Base-by-base conservation (phyloP, 2,888 invertebrate genomes). In the Polydesmus complanatus region DNA sequence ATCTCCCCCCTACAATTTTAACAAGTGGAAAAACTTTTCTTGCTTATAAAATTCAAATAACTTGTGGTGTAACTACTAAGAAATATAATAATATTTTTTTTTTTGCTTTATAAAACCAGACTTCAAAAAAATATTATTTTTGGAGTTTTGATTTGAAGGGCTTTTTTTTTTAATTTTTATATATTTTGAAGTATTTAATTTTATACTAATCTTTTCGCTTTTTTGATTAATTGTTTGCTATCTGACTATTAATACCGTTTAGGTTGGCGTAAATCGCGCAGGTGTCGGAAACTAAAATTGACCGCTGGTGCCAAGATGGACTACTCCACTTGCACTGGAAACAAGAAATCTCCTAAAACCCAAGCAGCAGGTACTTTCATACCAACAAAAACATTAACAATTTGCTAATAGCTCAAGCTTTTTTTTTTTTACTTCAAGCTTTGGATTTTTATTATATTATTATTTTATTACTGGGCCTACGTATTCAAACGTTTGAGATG, bases 241-340 rank as follows among this genome's bases (percentile, higher is more conserved):
- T 52, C 8, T 52, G 19, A 18, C 8, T 52, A n/a, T 11, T 56
- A 56, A 56, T 56, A 25, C 47, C 23, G 48, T 48, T 57, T 57
- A 57, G 57, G 57, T 57, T 57, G 57, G 57, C 57, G 57, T 48
- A 49, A 57, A 22, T 19, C 22, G 25, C 57, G 57, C 49, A 37
- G 49, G 49, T 57, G 57, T 57, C 57, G 57, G 49, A 57, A 49
- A 49, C 57, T 48, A 57, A 57, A 49, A 57, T 57, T 57, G 22
- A n/a, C 19, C 47, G 49, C 57, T 19, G 27, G 47, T 27, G 21
- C 48, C 19, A 57, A 57, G 55, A 55, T 55, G 55, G 55, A 37
- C 14, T 37, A 5, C 37, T 37, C 55, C 48, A 48, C 49, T 57
- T 57, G 57, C 57, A 57, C 25, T 27, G 57, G 57, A 57, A 48